phyloP scores from a whole-genome alignment of 2,113 vertebrate genomes.

The Rutilus rutilus region DNA sequence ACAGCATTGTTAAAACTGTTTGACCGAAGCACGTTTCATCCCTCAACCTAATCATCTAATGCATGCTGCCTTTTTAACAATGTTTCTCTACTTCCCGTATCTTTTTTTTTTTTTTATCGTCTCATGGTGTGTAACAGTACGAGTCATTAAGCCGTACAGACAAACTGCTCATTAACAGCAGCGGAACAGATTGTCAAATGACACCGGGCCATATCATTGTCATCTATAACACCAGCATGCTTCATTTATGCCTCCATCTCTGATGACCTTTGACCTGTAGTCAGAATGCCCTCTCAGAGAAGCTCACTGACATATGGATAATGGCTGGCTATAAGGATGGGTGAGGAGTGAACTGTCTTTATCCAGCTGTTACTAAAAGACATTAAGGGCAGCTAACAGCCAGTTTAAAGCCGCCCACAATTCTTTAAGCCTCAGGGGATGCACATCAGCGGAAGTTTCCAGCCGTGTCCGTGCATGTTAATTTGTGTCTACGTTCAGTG shows the following conservation, averaged over 20 bases:
- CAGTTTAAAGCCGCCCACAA: neutral
- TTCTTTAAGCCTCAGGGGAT: slow-evolving; percentile 14
- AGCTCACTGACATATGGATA: slow-evolving; percentile 32
- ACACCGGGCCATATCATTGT: neutral
- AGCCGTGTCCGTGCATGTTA: neutral
- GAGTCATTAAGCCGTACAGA: slow-evolving; percentile 16
- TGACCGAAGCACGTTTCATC: neutral
- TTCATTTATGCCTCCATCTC: slow-evolving; percentile 37
- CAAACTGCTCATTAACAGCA: slow-evolving; percentile 20
- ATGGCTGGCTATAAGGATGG: slow-evolving; percentile 24
- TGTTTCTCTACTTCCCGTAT: neutral
- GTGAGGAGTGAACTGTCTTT: slow-evolving; percentile 21
- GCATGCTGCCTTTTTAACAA: neutral
- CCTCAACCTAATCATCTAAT: neutral
- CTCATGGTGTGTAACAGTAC: slow-evolving; percentile 16
- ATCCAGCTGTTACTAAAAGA: slow-evolving; percentile 41
- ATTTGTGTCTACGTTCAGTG: neutral
- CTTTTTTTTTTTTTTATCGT: neutral
- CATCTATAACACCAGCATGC: slow-evolving; percentile 25
- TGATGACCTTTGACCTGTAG: slow-evolving; percentile 33
- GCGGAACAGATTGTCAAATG: slow-evolving; percentile 11
- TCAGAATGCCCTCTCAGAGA: slow-evolving; percentile 3
- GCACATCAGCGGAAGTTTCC: neutral
- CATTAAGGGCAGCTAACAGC: slow-evolving; percentile 24
- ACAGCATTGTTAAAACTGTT: neutral